Evolutionary conservation across 2,888 invertebrate genomes (phyloP), one percentile per base, ranked within the genome.

Genomic region (Dryadula phaetusa): DNA sequence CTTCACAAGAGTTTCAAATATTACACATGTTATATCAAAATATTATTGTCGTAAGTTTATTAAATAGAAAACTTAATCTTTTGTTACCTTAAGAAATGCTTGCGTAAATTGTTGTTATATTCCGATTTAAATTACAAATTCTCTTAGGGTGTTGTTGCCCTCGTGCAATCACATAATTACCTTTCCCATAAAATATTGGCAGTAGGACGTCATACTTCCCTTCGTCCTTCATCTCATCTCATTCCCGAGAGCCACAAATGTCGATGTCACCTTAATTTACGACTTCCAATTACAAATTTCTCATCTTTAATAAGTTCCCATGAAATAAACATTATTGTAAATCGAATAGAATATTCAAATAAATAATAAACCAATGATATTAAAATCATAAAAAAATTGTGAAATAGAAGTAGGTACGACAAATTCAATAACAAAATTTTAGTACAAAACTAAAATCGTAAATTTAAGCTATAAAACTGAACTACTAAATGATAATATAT

Each of bases 191-290:
- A 91, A 91, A 87, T 91, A 92, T 92, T 87, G 88, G 86, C 84
- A 83, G 77, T 18, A 49, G 49, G 28, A 40, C 76, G 79, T 25
- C 37, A 28, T 25, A 47, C 77, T 78, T 80, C 87, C 86, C 85
- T 75, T 71, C 73, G 85, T 86, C 85, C 75, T 72, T 73, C 74
- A 72, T 67, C 75, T 74, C 75, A 75, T 83, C 81, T 70, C 74
- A 68, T 71, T 72, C 73, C 81, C 76, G 78, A 80, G 89, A 81
- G 89, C 86, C 90, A 86, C 92, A 92, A 93, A 90, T 93, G 93
- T 89, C 91, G 91, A 86, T 93, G 93, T 93, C 93, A 93, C 92
- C 89, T 93, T 92, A 93, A 93, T 93, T 93, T 93, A 93, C 92
- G 90, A 83, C 87, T 85, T 86, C 87, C 92, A 93, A 93, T 93